A percentile compares a stretch with the other conserved stretches of the same genome.
phyloP scores from a whole-genome alignment of 2,888 invertebrate species.

The Ophion ellenae region DNA sequence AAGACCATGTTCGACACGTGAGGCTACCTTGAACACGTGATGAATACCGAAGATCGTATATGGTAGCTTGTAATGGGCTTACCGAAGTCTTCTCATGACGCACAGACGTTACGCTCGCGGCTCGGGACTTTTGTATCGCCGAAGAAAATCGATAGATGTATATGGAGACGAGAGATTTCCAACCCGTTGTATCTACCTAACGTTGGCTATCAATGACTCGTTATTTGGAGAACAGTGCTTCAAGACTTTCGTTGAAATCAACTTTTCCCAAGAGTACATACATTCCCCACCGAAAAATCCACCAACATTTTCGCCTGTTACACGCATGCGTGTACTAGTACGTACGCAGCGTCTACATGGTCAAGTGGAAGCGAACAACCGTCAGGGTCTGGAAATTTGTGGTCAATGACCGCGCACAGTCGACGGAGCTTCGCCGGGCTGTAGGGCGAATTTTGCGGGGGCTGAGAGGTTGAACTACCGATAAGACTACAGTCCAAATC shows the following conservation, averaged over 20 bases:
- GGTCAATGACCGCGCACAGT: slow-evolving; percentile 59
- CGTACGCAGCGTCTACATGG: background rate
- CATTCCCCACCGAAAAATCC: background rate
- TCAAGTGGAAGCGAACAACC: slow-evolving; percentile 14
- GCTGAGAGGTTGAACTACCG: slow-evolving; percentile 5
- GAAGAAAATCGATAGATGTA: background rate
- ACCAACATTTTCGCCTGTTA: background rate
- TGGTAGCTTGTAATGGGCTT: slow-evolving; percentile 55
- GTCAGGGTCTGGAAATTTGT: slow-evolving; percentile 38
- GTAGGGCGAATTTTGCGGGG: slow-evolving; percentile 11
- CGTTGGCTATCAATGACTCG: background rate
- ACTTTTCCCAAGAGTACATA: background rate
- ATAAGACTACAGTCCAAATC: slow-evolving; percentile 10
- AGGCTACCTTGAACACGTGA: slow-evolving; percentile 30
- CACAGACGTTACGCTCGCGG: slow-evolving; percentile 22
- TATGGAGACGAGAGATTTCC: background rate
- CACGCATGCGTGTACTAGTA: background rate
- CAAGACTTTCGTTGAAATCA: background rate
- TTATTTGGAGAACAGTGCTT: background rate
- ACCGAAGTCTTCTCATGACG: slow-evolving; percentile 55
- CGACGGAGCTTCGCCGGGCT: slow-evolving; percentile 26
- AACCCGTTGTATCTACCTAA: background rate
- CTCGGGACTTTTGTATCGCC: slow-evolving; percentile 1
- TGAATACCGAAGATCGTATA: slow-evolving; percentile 49
- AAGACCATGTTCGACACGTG: slow-evolving; percentile 32